Evolutionary conservation across 1,140 invertebrate species (phyloP).

Genomic region (Sinonovacula constricta): DNA sequence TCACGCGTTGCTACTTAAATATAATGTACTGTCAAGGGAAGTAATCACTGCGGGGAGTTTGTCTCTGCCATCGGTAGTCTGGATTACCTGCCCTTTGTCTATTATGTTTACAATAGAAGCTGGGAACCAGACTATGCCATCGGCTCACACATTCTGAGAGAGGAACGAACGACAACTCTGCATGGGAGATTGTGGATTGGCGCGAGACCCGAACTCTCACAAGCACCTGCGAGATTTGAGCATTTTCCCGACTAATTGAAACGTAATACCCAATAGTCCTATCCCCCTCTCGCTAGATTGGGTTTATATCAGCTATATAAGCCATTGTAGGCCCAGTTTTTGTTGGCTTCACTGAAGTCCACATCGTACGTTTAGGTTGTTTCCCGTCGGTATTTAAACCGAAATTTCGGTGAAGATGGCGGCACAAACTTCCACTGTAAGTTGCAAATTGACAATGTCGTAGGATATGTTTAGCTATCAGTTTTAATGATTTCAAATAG

Average conservation of each 20-base stretch:
- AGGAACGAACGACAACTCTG: too few relatives aligned
- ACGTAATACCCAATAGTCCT: constrained; percentile 11
- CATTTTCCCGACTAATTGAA: constrained; percentile 16
- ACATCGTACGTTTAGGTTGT: constrained; percentile 16
- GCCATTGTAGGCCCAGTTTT: constrained; percentile 34
- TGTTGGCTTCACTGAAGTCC: constrained; percentile 49
- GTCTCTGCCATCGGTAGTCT: too few relatives aligned
- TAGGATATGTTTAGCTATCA: too few relatives aligned
- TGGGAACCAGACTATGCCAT: too few relatives aligned
- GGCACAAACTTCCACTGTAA: constrained; percentile 35
- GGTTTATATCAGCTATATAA: constrained; percentile 54
- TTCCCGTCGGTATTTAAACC: neutral
- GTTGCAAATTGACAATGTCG: constrained; percentile 13
- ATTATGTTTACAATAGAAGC: too few relatives aligned
- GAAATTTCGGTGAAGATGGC: constrained; percentile 20
- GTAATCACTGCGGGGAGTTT: too few relatives aligned
- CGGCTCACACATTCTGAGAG: too few relatives aligned
- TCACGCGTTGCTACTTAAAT: too few relatives aligned
- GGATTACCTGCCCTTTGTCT: too few relatives aligned
- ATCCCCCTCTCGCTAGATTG: constrained; percentile 39
- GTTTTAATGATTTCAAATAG: too few relatives aligned
- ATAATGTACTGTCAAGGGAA: too few relatives aligned
- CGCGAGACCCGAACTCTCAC: neutral
- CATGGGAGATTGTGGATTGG: too few relatives aligned
- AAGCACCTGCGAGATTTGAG: neutral